A percentile compares a stretch with the other conserved stretches of the same genome.
Conservation (phyloP, 2,888 invertebrate species). For the Sarcophaga carnaria region DNA sequence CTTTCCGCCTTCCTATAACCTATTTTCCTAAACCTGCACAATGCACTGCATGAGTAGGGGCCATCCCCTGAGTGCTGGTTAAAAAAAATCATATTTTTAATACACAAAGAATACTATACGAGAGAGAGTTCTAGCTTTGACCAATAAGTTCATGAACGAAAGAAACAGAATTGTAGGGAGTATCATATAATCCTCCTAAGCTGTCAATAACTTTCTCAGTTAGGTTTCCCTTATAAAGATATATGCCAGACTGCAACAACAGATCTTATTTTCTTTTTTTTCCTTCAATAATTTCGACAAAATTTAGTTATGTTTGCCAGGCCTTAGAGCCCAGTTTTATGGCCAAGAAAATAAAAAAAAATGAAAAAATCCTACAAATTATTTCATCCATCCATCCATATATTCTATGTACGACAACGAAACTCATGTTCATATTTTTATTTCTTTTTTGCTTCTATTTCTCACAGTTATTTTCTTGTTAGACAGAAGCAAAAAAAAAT, state of each 20-base stretch:
- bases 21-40: too few relatives aligned
- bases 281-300: background rate
- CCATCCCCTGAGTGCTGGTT: too few relatives aligned
- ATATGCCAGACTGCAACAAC: background rate
- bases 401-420: background rate
- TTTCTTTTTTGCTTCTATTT: constrained; percentile 2
- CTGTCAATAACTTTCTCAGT: background rate
- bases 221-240: background rate
- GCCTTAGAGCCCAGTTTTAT: constrained; percentile 49
- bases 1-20: too few relatives aligned
- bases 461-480: constrained; percentile 33
- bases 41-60: too few relatives aligned
- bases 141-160: too few relatives aligned
- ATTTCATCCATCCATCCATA: constrained; percentile 25
- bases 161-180: too few relatives aligned
- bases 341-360: constrained; percentile 31
- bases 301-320: constrained; percentile 17
- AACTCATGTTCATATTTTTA: constrained; percentile 19
- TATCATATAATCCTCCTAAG: background rate
- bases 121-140: too few relatives aligned
- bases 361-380: constrained; percentile 14
- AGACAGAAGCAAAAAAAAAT: background rate
- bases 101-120: too few relatives aligned
- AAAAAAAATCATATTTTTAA: too few relatives aligned
- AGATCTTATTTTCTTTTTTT: constrained; percentile 1